Conservation (phyloP, 2,113 vertebrate genomes). For the Rhinoptilus africanus region DNA sequence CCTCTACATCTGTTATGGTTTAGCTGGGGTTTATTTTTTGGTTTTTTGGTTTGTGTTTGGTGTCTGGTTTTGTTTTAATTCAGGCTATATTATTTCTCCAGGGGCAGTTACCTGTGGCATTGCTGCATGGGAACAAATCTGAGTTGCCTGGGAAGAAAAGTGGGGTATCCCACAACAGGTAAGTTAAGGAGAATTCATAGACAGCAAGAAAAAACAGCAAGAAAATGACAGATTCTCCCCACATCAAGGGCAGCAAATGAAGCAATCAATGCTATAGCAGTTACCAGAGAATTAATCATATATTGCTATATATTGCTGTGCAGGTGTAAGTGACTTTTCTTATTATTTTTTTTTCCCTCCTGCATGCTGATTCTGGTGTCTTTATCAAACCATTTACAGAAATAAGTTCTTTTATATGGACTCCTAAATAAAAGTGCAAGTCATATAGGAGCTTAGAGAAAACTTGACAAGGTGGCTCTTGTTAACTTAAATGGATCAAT, state of each 20-base stretch:
- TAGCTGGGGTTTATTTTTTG: background rate
- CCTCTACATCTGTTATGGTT: background rate
- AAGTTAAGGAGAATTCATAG: background rate
- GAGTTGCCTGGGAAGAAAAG: background rate
- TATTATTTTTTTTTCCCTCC: background rate
- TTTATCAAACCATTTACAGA: constrained; percentile 21
- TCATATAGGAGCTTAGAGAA: background rate
- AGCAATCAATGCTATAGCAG: background rate
- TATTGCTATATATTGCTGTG: background rate
- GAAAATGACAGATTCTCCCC: background rate
- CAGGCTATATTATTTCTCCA: background rate
- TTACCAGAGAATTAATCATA: constrained; percentile 18
- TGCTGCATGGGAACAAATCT: background rate
- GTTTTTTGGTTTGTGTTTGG: background rate
- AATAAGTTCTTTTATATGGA: background rate
- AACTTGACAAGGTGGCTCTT: background rate
- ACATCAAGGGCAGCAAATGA: background rate
- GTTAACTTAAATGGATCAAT: constrained; percentile 18
- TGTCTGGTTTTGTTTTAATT: background rate
- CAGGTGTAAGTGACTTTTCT: background rate
- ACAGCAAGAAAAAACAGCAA: background rate
- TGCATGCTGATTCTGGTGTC: background rate
- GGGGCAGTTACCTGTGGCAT: background rate
- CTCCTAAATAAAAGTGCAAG: background rate
- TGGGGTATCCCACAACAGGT: background rate